Conservation (phyloP, 2,113 vertebrate genomes). For the Phrynocephalus versicolor region DNA sequence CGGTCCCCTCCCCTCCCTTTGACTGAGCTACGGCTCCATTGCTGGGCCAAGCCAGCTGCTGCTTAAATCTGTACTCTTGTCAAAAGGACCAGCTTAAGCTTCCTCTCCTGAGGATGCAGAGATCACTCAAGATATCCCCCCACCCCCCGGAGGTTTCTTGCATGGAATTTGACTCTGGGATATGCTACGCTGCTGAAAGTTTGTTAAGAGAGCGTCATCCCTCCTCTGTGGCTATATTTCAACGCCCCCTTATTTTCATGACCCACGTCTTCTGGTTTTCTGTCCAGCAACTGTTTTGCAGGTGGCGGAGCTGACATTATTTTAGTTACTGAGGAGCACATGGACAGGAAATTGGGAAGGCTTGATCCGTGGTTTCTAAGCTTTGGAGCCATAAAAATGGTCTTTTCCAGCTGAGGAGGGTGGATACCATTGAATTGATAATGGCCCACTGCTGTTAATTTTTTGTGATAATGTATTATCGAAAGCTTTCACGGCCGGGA, state of each 20-base stretch:
- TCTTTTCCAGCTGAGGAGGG: background rate
- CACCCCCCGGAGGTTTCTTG: background rate
- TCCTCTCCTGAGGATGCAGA: background rate
- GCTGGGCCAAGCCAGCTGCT: background rate
- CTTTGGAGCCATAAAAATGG: background rate
- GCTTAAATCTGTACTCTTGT: conserved; percentile 18
- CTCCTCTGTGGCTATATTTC: background rate
- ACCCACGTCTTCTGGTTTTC: background rate
- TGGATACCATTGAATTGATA: background rate
- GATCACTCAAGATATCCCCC: background rate
- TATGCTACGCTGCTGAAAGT: background rate
- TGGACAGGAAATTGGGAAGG: fast-evolving
- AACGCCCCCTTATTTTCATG: background rate
- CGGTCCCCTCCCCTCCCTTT: background rate
- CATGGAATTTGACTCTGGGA: background rate
- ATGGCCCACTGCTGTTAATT: background rate
- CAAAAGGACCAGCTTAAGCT: background rate
- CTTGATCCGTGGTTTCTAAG: background rate
- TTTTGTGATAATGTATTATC: too few relatives aligned
- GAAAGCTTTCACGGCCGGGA: too few relatives aligned
- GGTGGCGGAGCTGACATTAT: background rate
- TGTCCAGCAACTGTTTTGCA: background rate
- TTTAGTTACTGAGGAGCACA: background rate
- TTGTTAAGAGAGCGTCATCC: background rate
- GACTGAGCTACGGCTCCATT: background rate